These are phyloP conservation scores for Amblyjoppa fuscipennis DNA, from an alignment of 2,888 invertebrate genomes.

Conservation along the genomic window DNA sequence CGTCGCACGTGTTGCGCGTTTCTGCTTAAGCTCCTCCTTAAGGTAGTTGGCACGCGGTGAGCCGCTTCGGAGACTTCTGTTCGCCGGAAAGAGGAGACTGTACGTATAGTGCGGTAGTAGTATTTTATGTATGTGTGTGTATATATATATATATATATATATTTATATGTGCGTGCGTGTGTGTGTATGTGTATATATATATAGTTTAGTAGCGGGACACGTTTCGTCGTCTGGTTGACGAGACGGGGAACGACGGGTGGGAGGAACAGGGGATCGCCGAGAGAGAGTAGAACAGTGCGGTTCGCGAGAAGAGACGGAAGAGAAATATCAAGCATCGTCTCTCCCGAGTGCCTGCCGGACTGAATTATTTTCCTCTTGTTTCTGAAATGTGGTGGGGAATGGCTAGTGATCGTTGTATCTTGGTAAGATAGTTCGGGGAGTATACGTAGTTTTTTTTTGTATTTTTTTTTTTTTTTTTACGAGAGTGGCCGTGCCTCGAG, in stretches of 20 bases:
- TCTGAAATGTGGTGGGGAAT: not conserved
- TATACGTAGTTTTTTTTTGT: not conserved
- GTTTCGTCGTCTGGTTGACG: slow-evolving; percentile 58
- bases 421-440: slow-evolving; percentile 12
- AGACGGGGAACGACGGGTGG: slow-evolving; percentile 20
- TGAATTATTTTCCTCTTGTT: slow-evolving; percentile 10
- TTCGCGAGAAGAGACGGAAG: slow-evolving; percentile 37
- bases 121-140: not conserved
- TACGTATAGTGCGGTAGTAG: not conserved
- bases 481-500: no score
- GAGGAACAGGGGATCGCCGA: slow-evolving; percentile 26
- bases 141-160: slow-evolving; percentile 2
- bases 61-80: not conserved
- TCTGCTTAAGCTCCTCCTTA: not conserved
- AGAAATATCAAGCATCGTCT: slow-evolving; percentile 27
- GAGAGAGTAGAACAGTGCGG: slow-evolving; percentile 38
- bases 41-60: not conserved
- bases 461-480: not conserved
- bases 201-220: slow-evolving; percentile 40
- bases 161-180: not conserved
- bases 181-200: slow-evolving; percentile 4
- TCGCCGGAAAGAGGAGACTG: slow-evolving; percentile 8
- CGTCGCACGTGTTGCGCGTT: slow-evolving; percentile 8
- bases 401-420: not conserved
- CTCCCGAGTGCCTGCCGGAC: slow-evolving; percentile 11